Conservation (phyloP, 1,140 invertebrate genomes). For the Phthorimaea operculella region DNA sequence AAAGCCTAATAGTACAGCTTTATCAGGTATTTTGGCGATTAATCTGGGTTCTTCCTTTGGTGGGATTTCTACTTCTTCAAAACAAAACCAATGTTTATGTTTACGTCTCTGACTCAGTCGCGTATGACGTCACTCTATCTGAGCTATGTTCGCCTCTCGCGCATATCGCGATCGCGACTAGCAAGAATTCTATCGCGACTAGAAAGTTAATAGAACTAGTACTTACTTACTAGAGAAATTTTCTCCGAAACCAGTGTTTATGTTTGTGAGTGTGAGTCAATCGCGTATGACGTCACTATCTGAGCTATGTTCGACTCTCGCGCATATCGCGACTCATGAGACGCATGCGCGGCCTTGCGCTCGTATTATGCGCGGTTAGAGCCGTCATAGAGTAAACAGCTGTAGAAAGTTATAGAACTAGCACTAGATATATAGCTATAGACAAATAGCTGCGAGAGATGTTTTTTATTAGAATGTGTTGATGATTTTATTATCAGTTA, state of each 20-base stretch:
- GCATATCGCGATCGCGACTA: neutral
- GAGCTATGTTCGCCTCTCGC: neutral
- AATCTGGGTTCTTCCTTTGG: no score
- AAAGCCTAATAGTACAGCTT: no score
- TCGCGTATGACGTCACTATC: constrained; percentile 20
- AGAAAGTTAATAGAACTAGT: no score
- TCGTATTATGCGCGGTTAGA: constrained; percentile 29
- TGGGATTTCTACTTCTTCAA: neutral
- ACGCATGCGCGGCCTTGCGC: constrained; percentile 36
- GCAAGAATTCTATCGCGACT: no score
- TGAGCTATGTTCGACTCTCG: neutral
- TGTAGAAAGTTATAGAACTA: no score
- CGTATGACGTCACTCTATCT: constrained; percentile 18
- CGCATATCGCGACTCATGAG: no score
- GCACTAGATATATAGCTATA: no score
- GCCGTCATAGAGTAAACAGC: neutral
- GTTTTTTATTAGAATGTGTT: no score
- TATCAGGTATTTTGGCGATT: no score
- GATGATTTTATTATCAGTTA: no score
- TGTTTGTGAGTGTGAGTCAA: neutral
- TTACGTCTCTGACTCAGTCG: neutral
- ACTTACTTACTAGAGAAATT: no score
- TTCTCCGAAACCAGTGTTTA: neutral
- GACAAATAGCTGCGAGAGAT: no score
- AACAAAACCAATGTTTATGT: neutral